Evolutionary conservation across 2,797 vertebrate species (phyloP), one percentile per base, ranked within the genome.

Genomic region (Scleropages formosus): DNA sequence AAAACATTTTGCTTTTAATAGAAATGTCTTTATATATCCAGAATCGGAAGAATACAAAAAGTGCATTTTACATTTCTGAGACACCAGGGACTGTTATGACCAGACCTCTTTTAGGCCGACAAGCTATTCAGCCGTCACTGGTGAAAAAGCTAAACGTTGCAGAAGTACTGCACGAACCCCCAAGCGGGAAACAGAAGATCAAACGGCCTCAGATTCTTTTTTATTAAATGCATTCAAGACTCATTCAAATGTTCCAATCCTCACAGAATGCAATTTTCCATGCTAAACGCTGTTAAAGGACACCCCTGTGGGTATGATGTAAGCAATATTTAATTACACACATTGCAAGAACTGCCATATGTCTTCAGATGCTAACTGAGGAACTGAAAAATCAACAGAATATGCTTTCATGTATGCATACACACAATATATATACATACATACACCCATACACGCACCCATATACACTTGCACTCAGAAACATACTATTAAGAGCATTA

Each of bases 11-110:
- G 83, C 86, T 72, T 68, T 63, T 64, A 83, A 91, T 93, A 93
- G 90, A 93, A 93, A 93, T 44, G 22, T 72, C 27, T 72, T 61
- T 72, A 72, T 59, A 72, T 72, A 72, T 60, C 56, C 70, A 72
- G 90, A 86, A 90, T 92, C 87, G 88, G 82, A 88, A 90, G 89
- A 92, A 88, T 94, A 93, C 88, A 93, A 93, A 94, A 89, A 82
- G 87, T 90, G 89, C 90, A 83, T 91, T 90, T 89, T 88, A 92
- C 85, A 78, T 87, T 88, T 87, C 84, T 85, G 76, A 79, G 88
- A 87, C 86, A 80, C 78, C 87, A 85, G 20, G 70, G 26, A 27
- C 26, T 60, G 84, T 85, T 89, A 80, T 70, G 83, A 88, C 82
- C 72, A 82, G 83, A 85, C 84, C 84, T 84, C 85, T 89, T 85